These are phyloP conservation scores for Spinus olivaceus DNA, from an alignment of 2,797 vertebrate genomes.

Conservation along the genomic window DNA sequence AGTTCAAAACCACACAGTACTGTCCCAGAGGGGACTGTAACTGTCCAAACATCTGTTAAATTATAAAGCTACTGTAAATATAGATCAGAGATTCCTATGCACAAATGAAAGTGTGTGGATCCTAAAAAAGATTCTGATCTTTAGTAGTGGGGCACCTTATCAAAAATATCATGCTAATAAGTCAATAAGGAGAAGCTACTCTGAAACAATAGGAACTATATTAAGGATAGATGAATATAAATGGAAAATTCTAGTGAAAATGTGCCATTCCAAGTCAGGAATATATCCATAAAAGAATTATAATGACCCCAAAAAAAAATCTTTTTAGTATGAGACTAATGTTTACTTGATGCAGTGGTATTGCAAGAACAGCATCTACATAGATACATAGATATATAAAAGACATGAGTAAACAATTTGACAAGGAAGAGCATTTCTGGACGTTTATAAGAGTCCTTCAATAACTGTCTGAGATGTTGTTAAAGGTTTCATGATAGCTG, in stretches of 20 bases:
- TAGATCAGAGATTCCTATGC: slow-evolving; percentile 51
- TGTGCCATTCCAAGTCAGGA: background rate
- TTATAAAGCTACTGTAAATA: slow-evolving; percentile 63
- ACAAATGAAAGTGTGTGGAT: slow-evolving; percentile 9
- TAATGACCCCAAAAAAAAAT: background rate
- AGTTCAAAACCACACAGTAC: slow-evolving; percentile 57
- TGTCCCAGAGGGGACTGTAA: slow-evolving; percentile 58
- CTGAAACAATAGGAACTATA: background rate
- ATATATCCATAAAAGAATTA: background rate
- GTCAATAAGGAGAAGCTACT: background rate
- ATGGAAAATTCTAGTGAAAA: background rate
- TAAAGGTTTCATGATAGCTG: background rate
- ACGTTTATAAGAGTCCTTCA: background rate
- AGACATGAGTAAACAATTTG: background rate
- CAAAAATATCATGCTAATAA: background rate
- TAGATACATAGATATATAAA: background rate
- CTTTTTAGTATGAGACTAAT: background rate
- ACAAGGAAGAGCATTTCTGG: background rate
- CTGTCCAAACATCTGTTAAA: slow-evolving; percentile 69
- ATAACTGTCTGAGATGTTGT: background rate
- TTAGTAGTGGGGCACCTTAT: background rate
- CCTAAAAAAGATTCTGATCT: background rate
- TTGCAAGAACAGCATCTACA: background rate
- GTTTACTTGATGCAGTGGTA: background rate
- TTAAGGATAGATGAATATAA: background rate